phyloP scores from a whole-genome alignment of 2,797 vertebrate species.

The Falco novaeseelandiae region DNA sequence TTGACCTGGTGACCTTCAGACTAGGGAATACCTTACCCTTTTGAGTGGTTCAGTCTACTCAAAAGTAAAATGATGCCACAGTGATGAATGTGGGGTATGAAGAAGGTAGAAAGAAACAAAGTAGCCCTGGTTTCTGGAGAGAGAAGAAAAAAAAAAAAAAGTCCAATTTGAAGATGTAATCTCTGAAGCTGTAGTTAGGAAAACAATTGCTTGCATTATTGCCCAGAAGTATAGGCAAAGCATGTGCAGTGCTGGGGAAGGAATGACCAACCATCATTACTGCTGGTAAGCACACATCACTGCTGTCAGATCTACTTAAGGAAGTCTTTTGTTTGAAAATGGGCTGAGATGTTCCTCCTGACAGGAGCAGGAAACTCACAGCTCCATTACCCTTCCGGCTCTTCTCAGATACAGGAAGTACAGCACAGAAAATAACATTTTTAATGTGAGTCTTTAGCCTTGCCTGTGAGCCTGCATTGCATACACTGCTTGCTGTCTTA shows the following conservation, averaged over 20 bases:
- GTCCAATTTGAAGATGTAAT: background rate
- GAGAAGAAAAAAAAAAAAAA: background rate
- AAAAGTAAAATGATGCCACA: background rate
- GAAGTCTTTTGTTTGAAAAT: background rate
- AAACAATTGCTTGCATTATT: background rate
- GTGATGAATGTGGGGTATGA: background rate
- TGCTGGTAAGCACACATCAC: accelerated
- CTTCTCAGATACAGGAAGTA: background rate
- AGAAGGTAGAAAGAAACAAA: background rate
- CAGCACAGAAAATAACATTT: background rate
- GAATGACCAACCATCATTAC: background rate
- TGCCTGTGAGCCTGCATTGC: background rate
- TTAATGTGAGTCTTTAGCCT: background rate
- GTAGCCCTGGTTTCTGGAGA: background rate
- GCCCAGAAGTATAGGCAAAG: background rate
- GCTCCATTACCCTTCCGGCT: background rate
- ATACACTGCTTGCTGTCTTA: accelerated
- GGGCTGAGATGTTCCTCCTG: background rate
- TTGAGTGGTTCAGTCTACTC: background rate
- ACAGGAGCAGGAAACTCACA: background rate
- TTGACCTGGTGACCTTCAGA: slow-evolving; percentile 2
- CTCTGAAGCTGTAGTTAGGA: background rate
- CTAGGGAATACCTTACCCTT: background rate
- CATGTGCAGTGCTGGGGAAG: background rate
- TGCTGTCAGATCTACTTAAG: background rate